Base-by-base conservation (phyloP, 2,888 invertebrate species). In the Patella pellucida region DNA sequence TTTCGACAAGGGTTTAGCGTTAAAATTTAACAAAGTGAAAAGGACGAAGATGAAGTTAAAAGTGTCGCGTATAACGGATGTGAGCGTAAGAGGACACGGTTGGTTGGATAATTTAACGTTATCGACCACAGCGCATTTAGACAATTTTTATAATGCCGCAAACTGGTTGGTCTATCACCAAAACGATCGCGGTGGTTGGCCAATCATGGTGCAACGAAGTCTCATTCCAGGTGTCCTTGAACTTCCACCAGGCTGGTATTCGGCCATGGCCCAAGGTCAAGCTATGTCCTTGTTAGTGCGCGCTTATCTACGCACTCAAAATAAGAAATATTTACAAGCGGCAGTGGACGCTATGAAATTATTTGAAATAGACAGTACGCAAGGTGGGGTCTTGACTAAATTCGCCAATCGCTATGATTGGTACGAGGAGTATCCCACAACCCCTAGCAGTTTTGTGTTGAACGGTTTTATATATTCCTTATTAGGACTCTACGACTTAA, bases 361-460 rank as follows among this genome's bases (percentile, higher is more conserved):
- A 52, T 97, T 96, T 89, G 86, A 89, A 78, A 85, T 90, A 51
- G 83, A 83, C 73, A 89, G 89, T 77, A 81, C 79, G 31, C 83
- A 89, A 67, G 79, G 79, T 15, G 88, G 88, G 2, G 88, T 91
- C 0, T 79, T 84, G 71, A 86, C 90, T 11, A 81, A 82, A 83
- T 98, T 97, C 92, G 93, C 97, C 92, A 95, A 95, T 84, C 94
- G 95, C 90, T 95, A 94, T 88, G 86, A 95, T 74, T 99, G 98
- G 98, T 99, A 97, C 90, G 99, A 99, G 90, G 99, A 99, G 90
- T 99, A 99, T 91, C 99, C 99, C 0, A 99, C 99, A 0, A 94
- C 94, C 74, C 99, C 99, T 0, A 94, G 97, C 5, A 88, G 87
- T 76, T 98, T 97, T 92, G 98, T 99, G 15, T 94, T 99, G 41